Evolutionary conservation across 1,140 invertebrate species (phyloP), one percentile per base, ranked within the genome.

Genomic region (Bombus pascuorum): DNA sequence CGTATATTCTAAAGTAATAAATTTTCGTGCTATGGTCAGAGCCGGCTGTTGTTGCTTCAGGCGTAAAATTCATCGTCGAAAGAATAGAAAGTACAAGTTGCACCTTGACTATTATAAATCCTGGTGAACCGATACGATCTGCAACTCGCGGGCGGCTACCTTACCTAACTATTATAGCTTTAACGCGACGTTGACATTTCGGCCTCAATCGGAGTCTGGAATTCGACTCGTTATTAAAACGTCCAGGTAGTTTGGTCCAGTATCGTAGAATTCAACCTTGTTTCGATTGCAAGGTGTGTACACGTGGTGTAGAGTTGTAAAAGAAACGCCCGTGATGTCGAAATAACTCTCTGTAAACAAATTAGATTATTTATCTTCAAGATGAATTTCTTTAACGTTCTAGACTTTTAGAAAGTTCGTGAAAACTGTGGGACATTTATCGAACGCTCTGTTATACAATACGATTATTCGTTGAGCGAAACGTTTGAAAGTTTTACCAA

Each of bases 41-140:
- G 57, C 13, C 10, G 10, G 25, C 53, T 37, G 47, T 39, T 15
- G 44, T 39, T 15, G 44, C 53, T 32, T 10, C 42, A 15, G 39
- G 59, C 34, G 42, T 22, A 44, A 77, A 53, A 85, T 85, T 80
- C 83, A 80, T 80, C 68, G 75, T n/a, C 68, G 68, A 79, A 72
- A 72, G 83, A 80, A 73, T 85, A 72, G 83, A 85, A 80, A 80
- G 83, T 85, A 80, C 70, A 80, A 80, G 66, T 80, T 85, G 77
- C 83, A 73, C 83, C 53, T 85, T 65, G 76, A 47, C 68, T 44
- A 65, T 72, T 80, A 80, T 85, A 85, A 85, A 85, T 85, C 76
- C n/a, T 15, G 6, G 22, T n/a, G 25, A 39, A 15, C 28, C 34
- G 83, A 85, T 85, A 80, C 66, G 37, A 85, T 80, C 83, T 62